Percentiles rank a stretch among this genome's conserved stretches.
phyloP scores from a whole-genome alignment of 1,140 invertebrate genomes.

The Macrobrachium nipponense region DNA sequence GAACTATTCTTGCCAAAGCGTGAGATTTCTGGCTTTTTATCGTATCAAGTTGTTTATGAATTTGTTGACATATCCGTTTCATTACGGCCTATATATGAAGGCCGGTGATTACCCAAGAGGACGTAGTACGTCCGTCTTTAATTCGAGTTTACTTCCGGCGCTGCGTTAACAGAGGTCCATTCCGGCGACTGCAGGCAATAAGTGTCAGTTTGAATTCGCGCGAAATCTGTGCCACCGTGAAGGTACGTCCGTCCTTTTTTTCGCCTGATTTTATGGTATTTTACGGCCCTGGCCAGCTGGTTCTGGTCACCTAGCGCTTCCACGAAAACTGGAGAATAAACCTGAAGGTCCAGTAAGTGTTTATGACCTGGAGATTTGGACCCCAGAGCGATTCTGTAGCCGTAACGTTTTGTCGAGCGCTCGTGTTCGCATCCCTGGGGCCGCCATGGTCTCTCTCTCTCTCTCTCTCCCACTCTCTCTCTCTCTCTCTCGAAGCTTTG shows the following conservation, averaged over 20 bases:
- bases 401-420: conserved; percentile 31
- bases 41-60: too few relatives aligned
- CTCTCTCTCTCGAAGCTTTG: conserved; percentile 40
- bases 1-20: too few relatives aligned
- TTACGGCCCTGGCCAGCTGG: conserved; percentile 54
- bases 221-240: conserved; percentile 56
- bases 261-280: conserved; percentile 47
- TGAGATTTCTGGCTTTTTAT: too few relatives aligned
- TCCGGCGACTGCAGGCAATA: conserved; percentile 49
- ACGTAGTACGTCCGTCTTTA: too few relatives aligned
- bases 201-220: conserved; percentile 58
- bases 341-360: conserved; percentile 18
- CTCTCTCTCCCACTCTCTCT: conserved; percentile 37
- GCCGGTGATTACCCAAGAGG: too few relatives aligned
- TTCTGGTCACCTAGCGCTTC: conserved; percentile 38
- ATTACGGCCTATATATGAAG: too few relatives aligned
- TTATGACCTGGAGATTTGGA: conserved; percentile 7
- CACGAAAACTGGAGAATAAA: conserved; percentile 49
- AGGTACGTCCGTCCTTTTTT: conserved; percentile 58
- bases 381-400: neutral
- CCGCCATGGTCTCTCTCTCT: conserved; percentile 53
- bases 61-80: too few relatives aligned
- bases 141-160: too few relatives aligned
- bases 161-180: neutral
- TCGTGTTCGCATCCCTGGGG: conserved; percentile 8